phyloP scores from a whole-genome alignment of 2,888 invertebrate genomes.

The Acholoe squamosa region DNA sequence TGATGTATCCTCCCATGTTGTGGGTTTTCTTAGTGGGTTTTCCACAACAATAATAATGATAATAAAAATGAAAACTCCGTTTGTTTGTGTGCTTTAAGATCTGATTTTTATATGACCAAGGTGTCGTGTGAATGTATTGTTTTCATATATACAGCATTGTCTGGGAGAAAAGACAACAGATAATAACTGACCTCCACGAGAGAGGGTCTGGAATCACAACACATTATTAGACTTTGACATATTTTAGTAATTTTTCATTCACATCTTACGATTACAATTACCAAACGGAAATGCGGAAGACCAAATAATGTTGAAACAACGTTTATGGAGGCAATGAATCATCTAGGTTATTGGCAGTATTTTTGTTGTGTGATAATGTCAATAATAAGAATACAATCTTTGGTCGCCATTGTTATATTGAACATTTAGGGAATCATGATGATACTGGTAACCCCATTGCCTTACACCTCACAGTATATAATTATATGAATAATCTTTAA shows the following conservation, averaged over 20 bases:
- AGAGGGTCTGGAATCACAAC: background rate
- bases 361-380: background rate
- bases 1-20: background rate
- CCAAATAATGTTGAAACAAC: slow-evolving; percentile 18
- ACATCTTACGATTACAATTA: background rate
- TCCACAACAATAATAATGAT: background rate
- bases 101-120: background rate
- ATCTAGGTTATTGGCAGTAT: slow-evolving; percentile 25
- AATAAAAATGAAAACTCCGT: background rate
- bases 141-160: background rate
- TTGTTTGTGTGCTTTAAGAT: background rate
- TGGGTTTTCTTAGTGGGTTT: background rate
- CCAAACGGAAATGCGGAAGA: slow-evolving; percentile 20
- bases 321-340: background rate
- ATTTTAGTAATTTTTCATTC: background rate
- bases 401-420: background rate
- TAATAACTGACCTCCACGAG: background rate
- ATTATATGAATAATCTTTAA: background rate
- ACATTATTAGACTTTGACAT: background rate
- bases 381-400: no score
- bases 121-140: background rate
- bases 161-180: slow-evolving; percentile 3
- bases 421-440: background rate
- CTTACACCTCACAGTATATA: background rate
- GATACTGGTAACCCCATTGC: background rate